Percentiles rank a stretch among this genome's conserved stretches.
These are phyloP conservation scores for Drosophila sturtevanti DNA, from an alignment of 1,140 invertebrate species.

Conservation along the genomic window DNA sequence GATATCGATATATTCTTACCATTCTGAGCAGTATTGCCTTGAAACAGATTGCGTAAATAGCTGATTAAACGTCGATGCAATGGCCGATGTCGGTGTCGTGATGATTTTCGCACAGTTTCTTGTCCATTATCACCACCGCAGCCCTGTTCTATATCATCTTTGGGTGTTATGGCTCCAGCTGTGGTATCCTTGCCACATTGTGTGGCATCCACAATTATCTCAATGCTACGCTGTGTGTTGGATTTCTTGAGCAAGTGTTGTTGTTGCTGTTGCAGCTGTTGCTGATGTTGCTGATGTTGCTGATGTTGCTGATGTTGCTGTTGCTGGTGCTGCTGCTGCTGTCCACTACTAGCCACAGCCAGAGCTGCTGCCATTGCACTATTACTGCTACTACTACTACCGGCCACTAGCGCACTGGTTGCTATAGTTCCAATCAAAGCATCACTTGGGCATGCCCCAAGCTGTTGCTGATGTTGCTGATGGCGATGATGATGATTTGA, in stretches of 20 bases:
- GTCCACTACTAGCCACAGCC: conserved; percentile 2
- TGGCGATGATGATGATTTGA: conserved; percentile 16
- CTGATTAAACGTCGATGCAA: conserved; percentile 72
- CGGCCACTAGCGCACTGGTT: conserved; percentile 35
- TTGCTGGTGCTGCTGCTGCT: not conserved
- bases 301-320: too few relatives aligned
- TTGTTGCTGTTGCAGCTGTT: not conserved
- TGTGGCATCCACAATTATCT: conserved; percentile 78
- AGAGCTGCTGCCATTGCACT: conserved; percentile 25
- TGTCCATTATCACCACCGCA: conserved; percentile 58
- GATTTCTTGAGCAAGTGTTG: conserved; percentile 47
- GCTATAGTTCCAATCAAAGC: conserved; percentile 73
- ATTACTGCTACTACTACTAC: conserved; percentile 19
- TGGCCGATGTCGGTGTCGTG: conserved; percentile 73
- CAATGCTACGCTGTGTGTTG: conserved; percentile 73
- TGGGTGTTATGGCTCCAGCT: conserved; percentile 4
- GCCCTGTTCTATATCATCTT: conserved; percentile 73
- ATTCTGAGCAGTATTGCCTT: conserved; percentile 72
- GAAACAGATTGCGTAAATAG: conserved; percentile 77
- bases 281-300: not conserved
- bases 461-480: conserved; percentile 39
- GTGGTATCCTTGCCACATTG: conserved; percentile 62
- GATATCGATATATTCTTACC: conserved; percentile 55
- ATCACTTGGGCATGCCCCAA: conserved; percentile 61
- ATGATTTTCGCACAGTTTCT: conserved; percentile 63